phyloP scores from a whole-genome alignment of 2,888 invertebrate species.

The Cryptus armator region DNA sequence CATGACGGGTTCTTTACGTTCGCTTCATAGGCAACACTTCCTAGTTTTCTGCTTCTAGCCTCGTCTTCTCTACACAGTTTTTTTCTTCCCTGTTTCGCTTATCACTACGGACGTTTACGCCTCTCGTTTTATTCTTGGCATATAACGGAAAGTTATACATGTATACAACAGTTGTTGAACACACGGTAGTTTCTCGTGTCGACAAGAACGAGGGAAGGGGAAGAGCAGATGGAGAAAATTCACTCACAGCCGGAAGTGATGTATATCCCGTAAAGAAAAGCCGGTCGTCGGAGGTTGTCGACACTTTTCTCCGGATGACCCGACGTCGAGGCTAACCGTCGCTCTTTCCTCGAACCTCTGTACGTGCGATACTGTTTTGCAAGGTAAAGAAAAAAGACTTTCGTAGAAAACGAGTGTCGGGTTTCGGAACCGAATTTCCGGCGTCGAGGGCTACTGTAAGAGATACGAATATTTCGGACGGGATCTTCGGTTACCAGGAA shows the following conservation, averaged over 20 bases:
- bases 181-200: conserved; percentile 30
- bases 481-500: conserved; percentile 52
- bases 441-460: neutral
- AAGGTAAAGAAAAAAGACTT: neutral
- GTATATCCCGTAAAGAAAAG: conserved; percentile 13
- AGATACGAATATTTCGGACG: conserved; percentile 3
- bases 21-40: conserved; percentile 7
- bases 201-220: neutral
- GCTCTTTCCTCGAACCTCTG: neutral
- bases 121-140: conserved; percentile 21
- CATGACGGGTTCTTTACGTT: conserved; percentile 37
- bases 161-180: no score
- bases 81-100: conserved; percentile 40
- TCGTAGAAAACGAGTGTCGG: conserved; percentile 37
- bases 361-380: neutral
- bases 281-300: conserved; percentile 10
- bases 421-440: conserved; percentile 27
- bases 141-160: neutral
- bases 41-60: neutral
- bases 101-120: conserved; percentile 65
- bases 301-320: conserved; percentile 44
- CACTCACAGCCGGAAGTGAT: conserved; percentile 58
- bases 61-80: neutral
- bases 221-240: conserved; percentile 44
- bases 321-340: conserved; percentile 1